These are phyloP conservation scores for Alloplasta piceator DNA, from an alignment of 2,888 invertebrate genomes.

Conservation along the genomic window DNA sequence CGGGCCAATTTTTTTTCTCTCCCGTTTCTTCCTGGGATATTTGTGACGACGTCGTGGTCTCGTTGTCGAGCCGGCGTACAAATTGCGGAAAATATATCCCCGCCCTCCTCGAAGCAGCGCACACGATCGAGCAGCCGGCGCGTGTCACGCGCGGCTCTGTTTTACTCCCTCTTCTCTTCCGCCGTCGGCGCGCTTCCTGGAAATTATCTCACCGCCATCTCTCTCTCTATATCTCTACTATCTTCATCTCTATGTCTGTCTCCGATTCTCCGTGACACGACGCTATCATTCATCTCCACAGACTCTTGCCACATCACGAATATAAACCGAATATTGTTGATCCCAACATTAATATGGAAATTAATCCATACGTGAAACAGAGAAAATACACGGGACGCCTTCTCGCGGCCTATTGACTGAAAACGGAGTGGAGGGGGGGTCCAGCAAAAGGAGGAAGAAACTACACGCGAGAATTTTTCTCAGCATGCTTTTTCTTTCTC, in stretches of 20 bases:
- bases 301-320: background rate
- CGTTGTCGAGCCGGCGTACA: slow-evolving; percentile 11
- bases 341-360: background rate
- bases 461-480: too few species aligned
- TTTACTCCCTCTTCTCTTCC: background rate
- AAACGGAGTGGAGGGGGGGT: background rate
- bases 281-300: background rate
- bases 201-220: slow-evolving; percentile 49
- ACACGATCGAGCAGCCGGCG: slow-evolving; percentile 46
- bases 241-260: background rate
- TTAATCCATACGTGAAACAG: background rate
- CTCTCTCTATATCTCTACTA: slow-evolving; percentile 3
- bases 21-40: background rate
- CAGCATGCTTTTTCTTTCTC: too few species aligned
- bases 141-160: slow-evolving; percentile 48
- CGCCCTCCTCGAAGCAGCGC: slow-evolving; percentile 36
- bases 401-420: background rate
- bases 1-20: slow-evolving; percentile 11
- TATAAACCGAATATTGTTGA: background rate
- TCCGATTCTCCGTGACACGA: slow-evolving; percentile 3
- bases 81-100: slow-evolving; percentile 38
- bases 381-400: background rate
- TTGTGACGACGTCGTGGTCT: slow-evolving; percentile 17
- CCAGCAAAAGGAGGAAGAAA: slow-evolving; percentile 18
- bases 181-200: slow-evolving; percentile 9